Evolutionary conservation across 2,888 invertebrate species (phyloP).

Genomic region (Blastobasis lacticolella): DNA sequence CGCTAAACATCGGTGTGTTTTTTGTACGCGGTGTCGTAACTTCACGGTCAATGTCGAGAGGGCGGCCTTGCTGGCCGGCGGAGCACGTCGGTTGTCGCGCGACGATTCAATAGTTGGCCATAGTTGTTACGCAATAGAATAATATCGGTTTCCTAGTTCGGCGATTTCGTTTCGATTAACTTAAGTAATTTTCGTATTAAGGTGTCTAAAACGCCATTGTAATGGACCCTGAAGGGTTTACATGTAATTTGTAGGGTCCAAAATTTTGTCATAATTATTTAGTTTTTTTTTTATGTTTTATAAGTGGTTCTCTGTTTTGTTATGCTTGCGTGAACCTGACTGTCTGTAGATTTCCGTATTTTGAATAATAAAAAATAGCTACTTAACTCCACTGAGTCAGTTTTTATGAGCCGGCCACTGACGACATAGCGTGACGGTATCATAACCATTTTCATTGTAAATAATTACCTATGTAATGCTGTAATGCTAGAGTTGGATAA

Average conservation of each 20-base stretch:
- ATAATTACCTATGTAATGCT: too few species aligned
- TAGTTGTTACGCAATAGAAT: conserved; percentile 44
- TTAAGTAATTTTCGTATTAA: too few species aligned
- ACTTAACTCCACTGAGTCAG: not conserved
- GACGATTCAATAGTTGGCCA: conserved; percentile 45
- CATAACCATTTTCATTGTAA: not conserved
- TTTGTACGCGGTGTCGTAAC: conserved; percentile 49
- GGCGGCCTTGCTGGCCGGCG: conserved; percentile 50
- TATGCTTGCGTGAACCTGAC: conserved; percentile 5
- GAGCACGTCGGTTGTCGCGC: conserved; percentile 47
- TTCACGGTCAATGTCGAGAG: conserved; percentile 70
- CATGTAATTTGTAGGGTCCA: too few species aligned
- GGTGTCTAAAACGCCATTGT: too few species aligned
- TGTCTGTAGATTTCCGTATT: conserved; percentile 1
- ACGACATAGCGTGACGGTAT: conserved; percentile 3
- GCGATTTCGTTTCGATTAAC: too few species aligned
- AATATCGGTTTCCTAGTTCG: too few species aligned
- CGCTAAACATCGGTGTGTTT: conserved; percentile 31
- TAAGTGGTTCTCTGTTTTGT: conserved; percentile 4
- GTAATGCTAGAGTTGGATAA: too few species aligned
- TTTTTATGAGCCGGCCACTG: not conserved
- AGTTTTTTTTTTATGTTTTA: not conserved
- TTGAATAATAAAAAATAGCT: not conserved
- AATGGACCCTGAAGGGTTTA: too few species aligned
- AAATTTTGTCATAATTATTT: too few species aligned